phyloP scores from a whole-genome alignment of 2,113 vertebrate genomes.

The Blennius ocellaris region DNA sequence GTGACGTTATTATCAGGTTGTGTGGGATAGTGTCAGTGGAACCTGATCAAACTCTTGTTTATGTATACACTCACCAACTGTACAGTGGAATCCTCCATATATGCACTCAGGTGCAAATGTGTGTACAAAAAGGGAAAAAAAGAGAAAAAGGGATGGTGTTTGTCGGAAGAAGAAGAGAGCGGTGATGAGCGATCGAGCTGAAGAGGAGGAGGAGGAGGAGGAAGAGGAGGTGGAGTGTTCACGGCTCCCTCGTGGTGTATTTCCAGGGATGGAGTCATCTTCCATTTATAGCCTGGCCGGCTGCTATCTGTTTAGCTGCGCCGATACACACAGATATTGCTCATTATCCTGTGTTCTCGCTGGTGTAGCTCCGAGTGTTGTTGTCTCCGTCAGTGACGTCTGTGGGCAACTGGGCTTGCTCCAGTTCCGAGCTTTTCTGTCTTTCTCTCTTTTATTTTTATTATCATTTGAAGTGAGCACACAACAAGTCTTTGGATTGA shows the following conservation, averaged over 20 bases:
- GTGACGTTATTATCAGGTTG: slow-evolving; percentile 76
- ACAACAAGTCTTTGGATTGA: slow-evolving; percentile 35
- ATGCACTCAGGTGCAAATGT: slow-evolving; percentile 20
- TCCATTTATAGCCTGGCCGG: slow-evolving; percentile 81
- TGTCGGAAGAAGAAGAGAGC: slow-evolving; percentile 48
- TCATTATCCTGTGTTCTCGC: slow-evolving; percentile 58
- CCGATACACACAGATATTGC: slow-evolving; percentile 65
- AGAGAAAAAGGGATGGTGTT: slow-evolving; percentile 16
- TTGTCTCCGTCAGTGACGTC: slow-evolving; percentile 66
- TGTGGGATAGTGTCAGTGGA: slow-evolving; percentile 75
- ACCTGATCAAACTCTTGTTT: slow-evolving; percentile 67
- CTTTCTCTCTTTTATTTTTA: slow-evolving; percentile 24
- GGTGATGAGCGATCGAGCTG: slow-evolving; percentile 55
- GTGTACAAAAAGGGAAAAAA: slow-evolving; percentile 14
- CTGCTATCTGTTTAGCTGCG: slow-evolving; percentile 75
- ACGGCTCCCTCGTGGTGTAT: slow-evolving; percentile 72
- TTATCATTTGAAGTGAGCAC: slow-evolving; percentile 33
- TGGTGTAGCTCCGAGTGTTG: slow-evolving; percentile 56
- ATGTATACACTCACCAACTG: slow-evolving; percentile 29
- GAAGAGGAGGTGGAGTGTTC: slow-evolving; percentile 64
- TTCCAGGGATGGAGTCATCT: slow-evolving; percentile 82
- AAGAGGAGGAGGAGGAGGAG: slow-evolving; percentile 54
- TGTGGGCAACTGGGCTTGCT: slow-evolving; percentile 44
- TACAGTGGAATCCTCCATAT: slow-evolving; percentile 6
- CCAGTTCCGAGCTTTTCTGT: slow-evolving; percentile 55